Base-by-base conservation (phyloP, 2,888 invertebrate genomes). In the Uropetala carovei region DNA sequence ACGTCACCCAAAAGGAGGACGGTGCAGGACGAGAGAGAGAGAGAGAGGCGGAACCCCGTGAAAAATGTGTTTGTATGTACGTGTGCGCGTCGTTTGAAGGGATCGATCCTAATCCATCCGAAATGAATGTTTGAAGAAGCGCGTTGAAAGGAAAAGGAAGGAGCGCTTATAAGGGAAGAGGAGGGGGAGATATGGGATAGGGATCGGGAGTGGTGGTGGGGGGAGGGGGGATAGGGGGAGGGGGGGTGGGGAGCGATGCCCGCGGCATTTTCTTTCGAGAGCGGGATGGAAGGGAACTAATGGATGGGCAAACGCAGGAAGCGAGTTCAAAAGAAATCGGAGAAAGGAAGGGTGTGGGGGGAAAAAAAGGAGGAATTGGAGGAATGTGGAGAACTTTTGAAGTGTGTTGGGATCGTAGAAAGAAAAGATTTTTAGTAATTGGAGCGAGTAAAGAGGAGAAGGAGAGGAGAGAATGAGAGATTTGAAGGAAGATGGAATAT, bases 81-180 rank as follows among this genome's bases (percentile, higher is more conserved):
- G 75, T 43, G 64, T 56, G 16, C 43, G 43, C n/a, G 43, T n/a
- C 43, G 60, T 43, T 30, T 18, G 18, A n/a, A 64, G 43, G 59
- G 60, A 68, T 89, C 68, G 64, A 2, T 13, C 64, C 18, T 89
- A 89, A 89, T 89, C 89, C 89, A 43, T 18, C 64, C 43, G 89
- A 89, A 64, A 89, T 86, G 86, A 86, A 86, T 89, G 68, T 89
- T 89, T 68, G 30, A 43, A 89, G 89, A 56, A 57, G 89, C n/a
- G 43, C 89, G 89, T 83, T 18, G 43, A 16, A 18, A 43, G 11
- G 64, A n/a, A 43, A n/a, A 83, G 27, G 83, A 56, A 18, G 75
- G n/a, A n/a, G 1, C 10, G 83, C n/a, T 43, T 22, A 59, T 16
- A 60, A 8, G 8, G 85, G 27, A 57, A 58, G 75, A 18, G 30